phyloP scores from a whole-genome alignment of 1,140 invertebrate species.

The Uloborus diversus region DNA sequence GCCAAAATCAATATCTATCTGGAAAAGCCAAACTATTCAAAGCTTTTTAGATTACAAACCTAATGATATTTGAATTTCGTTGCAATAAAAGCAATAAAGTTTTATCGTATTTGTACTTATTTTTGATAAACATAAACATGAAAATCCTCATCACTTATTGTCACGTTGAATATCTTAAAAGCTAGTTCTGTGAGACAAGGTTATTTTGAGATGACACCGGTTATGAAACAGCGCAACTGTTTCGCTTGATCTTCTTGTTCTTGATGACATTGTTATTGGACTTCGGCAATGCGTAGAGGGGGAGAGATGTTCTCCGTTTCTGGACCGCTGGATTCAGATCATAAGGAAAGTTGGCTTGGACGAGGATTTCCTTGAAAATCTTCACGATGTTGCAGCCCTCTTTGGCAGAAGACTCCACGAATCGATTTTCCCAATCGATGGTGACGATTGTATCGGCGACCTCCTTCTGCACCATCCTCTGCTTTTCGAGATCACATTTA shows the following conservation, averaged over 20 bases:
- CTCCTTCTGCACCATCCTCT: slow-evolving; percentile 65
- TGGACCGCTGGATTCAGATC: slow-evolving; percentile 71
- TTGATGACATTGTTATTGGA: slow-evolving; percentile 38
- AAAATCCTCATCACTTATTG: no score
- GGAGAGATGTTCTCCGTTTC: slow-evolving; percentile 52
- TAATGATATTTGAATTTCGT: no score
- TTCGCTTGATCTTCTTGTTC: slow-evolving; percentile 49
- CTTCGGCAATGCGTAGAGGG: slow-evolving; percentile 28
- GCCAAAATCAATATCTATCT: no score
- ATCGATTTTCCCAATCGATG: slow-evolving; percentile 89
- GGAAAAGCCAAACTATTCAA: no score
- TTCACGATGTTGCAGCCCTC: slow-evolving; percentile 76
- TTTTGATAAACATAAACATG: no score
- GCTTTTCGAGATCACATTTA: slow-evolving; percentile 80
- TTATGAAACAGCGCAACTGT: slow-evolving; percentile 58
- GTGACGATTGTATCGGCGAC: slow-evolving; percentile 84
- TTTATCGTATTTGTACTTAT: no score
- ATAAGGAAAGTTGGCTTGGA: slow-evolving; percentile 88
- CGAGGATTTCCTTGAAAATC: slow-evolving; percentile 79
- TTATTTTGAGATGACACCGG: no score
- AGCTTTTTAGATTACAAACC: no score
- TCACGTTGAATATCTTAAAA: no score
- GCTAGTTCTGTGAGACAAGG: no score
- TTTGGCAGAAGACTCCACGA: slow-evolving; percentile 87
- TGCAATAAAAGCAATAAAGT: no score